These are phyloP conservation scores for Lithobates pipiens DNA, from an alignment of 2,797 vertebrate genomes.

Conservation along the genomic window DNA sequence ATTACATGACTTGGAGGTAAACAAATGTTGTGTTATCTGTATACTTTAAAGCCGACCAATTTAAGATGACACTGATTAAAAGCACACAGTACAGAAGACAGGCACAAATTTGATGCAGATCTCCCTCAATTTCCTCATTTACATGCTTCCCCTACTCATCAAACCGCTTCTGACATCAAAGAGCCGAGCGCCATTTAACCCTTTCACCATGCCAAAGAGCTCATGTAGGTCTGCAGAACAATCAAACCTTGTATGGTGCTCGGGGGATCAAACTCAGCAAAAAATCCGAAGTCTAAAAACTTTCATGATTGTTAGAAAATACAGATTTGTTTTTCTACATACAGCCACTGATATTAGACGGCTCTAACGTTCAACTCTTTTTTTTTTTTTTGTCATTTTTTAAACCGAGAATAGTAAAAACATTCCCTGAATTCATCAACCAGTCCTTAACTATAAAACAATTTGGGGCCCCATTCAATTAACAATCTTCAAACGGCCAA, in stretches of 20 bases:
- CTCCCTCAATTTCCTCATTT: conserved; percentile 44
- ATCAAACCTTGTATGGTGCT: not conserved
- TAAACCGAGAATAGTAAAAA: no score
- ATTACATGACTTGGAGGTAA: conserved; percentile 44
- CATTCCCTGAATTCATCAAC: no score
- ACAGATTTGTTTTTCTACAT: not conserved
- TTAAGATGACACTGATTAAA: conserved; percentile 57
- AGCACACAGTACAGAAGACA: conserved; percentile 49
- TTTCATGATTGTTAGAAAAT: not conserved
- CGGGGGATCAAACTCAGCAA: not conserved
- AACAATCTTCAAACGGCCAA: no score
- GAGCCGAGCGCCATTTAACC: conserved; percentile 1
- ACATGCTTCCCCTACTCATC: conserved; percentile 43
- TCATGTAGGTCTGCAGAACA: not conserved
- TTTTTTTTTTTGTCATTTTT: no score
- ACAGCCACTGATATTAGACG: no score
- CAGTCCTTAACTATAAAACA: no score
- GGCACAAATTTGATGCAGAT: conserved; percentile 57
- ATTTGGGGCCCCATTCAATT: no score
- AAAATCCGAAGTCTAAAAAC: not conserved
- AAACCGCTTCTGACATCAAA: conserved; percentile 52
- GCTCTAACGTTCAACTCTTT: no score
- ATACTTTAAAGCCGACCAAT: conserved; percentile 41
- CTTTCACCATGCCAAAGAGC: not conserved
- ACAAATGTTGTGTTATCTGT: conserved; percentile 48